Conservation (phyloP, 92 coral and sea anemone species). For the Palythoa caribaeorum region DNA sequence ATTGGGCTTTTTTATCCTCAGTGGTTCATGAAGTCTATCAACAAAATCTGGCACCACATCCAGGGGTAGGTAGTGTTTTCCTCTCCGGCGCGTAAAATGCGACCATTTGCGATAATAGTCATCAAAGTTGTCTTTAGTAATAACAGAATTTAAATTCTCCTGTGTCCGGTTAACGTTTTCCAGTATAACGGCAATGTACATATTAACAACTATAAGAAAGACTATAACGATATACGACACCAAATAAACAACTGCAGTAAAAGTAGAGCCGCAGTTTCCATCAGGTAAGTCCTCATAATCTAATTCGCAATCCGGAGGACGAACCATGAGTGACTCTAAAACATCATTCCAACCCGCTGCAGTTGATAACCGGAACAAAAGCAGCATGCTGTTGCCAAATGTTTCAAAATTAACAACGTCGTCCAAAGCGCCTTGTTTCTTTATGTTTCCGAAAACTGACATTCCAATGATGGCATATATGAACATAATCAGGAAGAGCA, state of each 20-base stretch:
- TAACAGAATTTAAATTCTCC: slow-evolving; percentile 84
- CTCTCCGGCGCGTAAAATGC: slow-evolving; percentile 71
- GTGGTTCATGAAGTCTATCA: slow-evolving; percentile 82
- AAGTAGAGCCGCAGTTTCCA: slow-evolving; percentile 86
- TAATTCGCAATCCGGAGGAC: slow-evolving; percentile 88
- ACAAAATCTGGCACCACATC: slow-evolving; percentile 84
- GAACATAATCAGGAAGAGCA: slow-evolving; percentile 87
- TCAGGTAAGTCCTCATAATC: slow-evolving; percentile 62
- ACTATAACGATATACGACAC: slow-evolving; percentile 82
- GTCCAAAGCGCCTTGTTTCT: slow-evolving; percentile 84
- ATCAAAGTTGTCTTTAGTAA: slow-evolving; percentile 88
- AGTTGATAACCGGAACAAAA: slow-evolving; percentile 90
- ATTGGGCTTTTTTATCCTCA: slow-evolving; percentile 79
- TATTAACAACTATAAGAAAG: slow-evolving; percentile 88
- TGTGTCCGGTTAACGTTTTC: slow-evolving; percentile 95
- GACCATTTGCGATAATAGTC: slow-evolving; percentile 92
- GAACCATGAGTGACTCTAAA: slow-evolving; percentile 88
- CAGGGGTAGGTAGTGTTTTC: slow-evolving; percentile 84
- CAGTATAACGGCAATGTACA: slow-evolving; percentile 93
- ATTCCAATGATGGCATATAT: slow-evolving; percentile 95
- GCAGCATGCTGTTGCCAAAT: slow-evolving; percentile 87
- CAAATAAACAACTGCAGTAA: slow-evolving; percentile 72
- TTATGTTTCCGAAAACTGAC: slow-evolving; percentile 90
- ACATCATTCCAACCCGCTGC: slow-evolving; percentile 98
- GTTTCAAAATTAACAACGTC: slow-evolving; percentile 92